Evolutionary conservation across 2,113 vertebrate species (phyloP), one percentile per base, ranked within the genome.

Genomic region (Etia nguti): DNA sequence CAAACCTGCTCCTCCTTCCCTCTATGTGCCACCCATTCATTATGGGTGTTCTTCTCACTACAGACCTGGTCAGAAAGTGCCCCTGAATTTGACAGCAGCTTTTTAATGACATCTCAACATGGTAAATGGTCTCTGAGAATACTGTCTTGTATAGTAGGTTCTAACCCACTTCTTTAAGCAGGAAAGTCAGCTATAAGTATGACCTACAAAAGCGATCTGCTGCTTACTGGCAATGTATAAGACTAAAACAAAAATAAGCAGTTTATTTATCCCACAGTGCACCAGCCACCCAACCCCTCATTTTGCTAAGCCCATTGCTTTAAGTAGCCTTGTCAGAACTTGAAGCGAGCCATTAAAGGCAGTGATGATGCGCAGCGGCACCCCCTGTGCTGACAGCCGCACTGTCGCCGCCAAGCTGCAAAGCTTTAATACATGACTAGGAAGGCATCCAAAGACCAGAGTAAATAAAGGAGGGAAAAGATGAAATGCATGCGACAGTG

Each of bases 81-180:
- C 90, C 86, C 3, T 8, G 56, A 90, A 87, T 89, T 86, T 94
- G 94, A 93, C 93, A 95, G 94, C 82, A 91, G 89, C 91, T 90
- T 94, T 93, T 95, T 95, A 94, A 94, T 94, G 94, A 92, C 91
- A 94, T 82, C 93, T 92, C 91, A 89, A 88, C 91, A 92, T 89
- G 89, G 86, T 92, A 93, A 93, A 89, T 90, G 90, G 87, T 93
- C 86, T 46, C 92, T 89, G 90, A 92, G 91, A 91, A 89, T 86
- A 80, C 85, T 90, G 93, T 93, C 89, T 82, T 91, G 88, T 93
- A 90, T 81, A 65, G 84, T 86, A 31, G 89, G 54, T 84, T 91
- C 52, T 88, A 92, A 93, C 90, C 92, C 79, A 81, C 88, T 87
- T 90, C 89, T 92, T 90, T 88, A 86, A 91, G 57, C 50, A 75